Conservation (phyloP, 2,888 invertebrate genomes). For the Drosophila monieri region DNA sequence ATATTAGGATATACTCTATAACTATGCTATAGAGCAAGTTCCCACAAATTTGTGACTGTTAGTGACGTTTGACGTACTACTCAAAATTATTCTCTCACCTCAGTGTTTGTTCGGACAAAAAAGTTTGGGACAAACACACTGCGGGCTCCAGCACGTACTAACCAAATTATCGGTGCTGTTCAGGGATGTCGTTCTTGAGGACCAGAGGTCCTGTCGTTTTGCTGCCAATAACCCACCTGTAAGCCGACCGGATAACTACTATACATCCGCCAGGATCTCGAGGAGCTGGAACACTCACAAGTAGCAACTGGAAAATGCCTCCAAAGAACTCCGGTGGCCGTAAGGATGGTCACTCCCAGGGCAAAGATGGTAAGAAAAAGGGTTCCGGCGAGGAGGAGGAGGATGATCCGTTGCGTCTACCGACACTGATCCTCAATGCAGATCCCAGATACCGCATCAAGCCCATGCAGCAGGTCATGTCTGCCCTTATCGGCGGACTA, state of each 20-base stretch:
- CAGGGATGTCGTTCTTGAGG: conserved; percentile 20
- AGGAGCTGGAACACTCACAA: background rate
- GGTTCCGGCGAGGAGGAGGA: conserved; percentile 2
- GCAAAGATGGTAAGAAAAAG: background rate
- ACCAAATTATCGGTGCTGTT: conserved; percentile 16
- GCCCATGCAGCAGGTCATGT: conserved; percentile 77
- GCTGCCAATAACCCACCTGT: background rate
- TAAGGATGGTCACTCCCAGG: background rate
- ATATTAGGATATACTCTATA: too few relatives aligned
- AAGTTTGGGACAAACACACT: conserved; percentile 3
- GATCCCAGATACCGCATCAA: conserved; percentile 89
- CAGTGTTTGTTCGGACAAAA: background rate
- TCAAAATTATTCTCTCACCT: background rate
- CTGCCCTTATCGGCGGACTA: conserved; percentile 89
- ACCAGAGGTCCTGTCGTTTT: conserved; percentile 6
- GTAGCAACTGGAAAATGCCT: conserved; percentile 17
- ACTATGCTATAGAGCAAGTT: background rate
- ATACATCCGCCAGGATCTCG: background rate
- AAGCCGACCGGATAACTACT: background rate
- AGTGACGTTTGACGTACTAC: background rate
- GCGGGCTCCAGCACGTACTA: background rate
- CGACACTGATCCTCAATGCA: conserved; percentile 83
- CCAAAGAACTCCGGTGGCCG: background rate
- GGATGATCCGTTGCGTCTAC: conserved; percentile 36
- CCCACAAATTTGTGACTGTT: background rate